phyloP scores from a whole-genome alignment of 2,888 invertebrate species.

The Bhutanitis thaidina region DNA sequence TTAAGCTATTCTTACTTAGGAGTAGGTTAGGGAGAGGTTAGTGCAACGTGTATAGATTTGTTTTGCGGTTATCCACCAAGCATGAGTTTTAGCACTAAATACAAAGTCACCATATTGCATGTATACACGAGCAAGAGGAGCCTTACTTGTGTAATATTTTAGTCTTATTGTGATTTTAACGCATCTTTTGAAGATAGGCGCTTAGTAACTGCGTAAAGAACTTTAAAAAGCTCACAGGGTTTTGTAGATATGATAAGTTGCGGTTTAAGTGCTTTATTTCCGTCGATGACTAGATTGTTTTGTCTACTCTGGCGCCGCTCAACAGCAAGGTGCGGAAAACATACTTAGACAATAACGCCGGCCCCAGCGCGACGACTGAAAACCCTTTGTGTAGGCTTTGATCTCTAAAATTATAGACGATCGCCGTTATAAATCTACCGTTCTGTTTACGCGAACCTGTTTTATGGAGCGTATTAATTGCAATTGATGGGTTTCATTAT shows the following conservation, averaged over 20 bases:
- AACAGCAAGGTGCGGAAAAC: conserved; percentile 47
- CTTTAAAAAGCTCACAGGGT: conserved; percentile 18
- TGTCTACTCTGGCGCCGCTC: conserved; percentile 57
- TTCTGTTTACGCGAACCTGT: conserved; percentile 19
- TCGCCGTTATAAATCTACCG: conserved; percentile 16
- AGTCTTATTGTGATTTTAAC: background rate
- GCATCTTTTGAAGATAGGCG: conserved; percentile 21
- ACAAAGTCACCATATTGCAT: too few relatives aligned
- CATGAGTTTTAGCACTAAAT: too few relatives aligned
- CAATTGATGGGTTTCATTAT: conserved; percentile 20
- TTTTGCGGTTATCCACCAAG: too few relatives aligned
- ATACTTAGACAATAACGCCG: conserved; percentile 26
- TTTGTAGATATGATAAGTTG: conserved; percentile 45
- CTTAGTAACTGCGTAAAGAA: conserved; percentile 12
- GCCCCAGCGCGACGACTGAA: conserved; percentile 27
- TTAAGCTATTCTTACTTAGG: too few relatives aligned
- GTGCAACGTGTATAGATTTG: too few relatives aligned
- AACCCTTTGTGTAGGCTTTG: conserved; percentile 27
- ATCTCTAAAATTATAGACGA: conserved; percentile 22
- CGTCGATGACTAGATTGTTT: conserved; percentile 44
- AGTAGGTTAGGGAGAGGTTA: too few relatives aligned
- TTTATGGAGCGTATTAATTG: conserved; percentile 21
- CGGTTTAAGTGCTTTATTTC: conserved; percentile 67
- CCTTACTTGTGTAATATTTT: background rate
- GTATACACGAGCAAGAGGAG: too few relatives aligned